phyloP scores from a whole-genome alignment of 2,888 invertebrate species.

The Zygaena filipendulae region DNA sequence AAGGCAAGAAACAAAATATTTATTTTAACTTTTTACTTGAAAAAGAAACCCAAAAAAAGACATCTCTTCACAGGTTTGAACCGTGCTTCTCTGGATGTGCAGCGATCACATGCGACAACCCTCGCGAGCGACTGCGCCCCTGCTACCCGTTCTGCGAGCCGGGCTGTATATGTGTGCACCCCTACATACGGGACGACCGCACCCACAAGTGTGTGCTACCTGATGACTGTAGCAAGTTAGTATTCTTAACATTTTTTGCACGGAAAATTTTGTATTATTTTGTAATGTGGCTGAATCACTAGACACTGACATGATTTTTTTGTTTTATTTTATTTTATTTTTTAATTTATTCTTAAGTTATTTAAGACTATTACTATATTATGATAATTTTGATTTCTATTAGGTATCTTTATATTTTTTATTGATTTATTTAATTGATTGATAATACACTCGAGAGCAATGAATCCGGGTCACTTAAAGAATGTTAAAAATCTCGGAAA shows the following conservation, averaged over 20 bases:
- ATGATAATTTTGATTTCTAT: no score
- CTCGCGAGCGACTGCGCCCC: conserved; percentile 50
- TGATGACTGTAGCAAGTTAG: conserved; percentile 57
- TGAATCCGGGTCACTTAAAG: no score
- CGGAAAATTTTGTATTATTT: no score
- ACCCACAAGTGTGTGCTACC: conserved; percentile 58
- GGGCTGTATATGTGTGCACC: conserved; percentile 49
- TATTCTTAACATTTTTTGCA: no score
- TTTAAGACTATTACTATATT: not conserved
- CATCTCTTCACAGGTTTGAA: conserved; percentile 37
- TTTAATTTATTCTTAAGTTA: not conserved
- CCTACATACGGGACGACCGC: conserved; percentile 52
- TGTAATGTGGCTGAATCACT: not conserved
- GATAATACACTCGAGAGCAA: no score
- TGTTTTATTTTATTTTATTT: conserved; percentile 9
- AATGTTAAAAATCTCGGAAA: no score
- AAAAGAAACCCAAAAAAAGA: no score
- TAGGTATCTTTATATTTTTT: conserved; percentile 14
- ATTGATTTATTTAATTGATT: no score
- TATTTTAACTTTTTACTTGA: no score
- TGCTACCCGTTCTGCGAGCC: conserved; percentile 62
- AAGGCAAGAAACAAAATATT: no score
- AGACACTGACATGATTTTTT: no score
- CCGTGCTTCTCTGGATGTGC: conserved; percentile 57
- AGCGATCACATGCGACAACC: conserved; percentile 55